Conservation (phyloP, 2,113 vertebrate species). For the Anguilla rostrata region DNA sequence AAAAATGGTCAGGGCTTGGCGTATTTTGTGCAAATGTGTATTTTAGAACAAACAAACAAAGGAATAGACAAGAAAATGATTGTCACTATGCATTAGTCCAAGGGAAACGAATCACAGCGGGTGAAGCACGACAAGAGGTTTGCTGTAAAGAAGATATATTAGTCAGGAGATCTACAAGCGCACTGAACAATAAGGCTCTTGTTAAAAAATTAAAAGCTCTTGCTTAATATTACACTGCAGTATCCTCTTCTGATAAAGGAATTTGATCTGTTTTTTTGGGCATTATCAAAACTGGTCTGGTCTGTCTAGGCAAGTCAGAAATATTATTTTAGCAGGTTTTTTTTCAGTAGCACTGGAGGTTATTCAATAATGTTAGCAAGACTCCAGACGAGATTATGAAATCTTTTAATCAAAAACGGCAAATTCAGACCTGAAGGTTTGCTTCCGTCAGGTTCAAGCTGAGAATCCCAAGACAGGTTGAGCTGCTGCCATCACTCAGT, state of each 20-base stretch:
- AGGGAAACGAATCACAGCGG: conserved; percentile 29
- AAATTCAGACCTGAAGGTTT: conserved; percentile 8
- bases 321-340: no score
- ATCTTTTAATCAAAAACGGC: background rate
- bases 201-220: conserved; percentile 15
- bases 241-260: conserved; percentile 30
- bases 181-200: conserved; percentile 13
- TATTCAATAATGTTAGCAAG: background rate
- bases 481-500: background rate
- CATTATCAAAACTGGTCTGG: background rate
- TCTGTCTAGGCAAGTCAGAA: no score
- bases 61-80: conserved; percentile 12
- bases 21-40: background rate
- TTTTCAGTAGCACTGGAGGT: background rate
- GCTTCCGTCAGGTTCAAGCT: background rate
- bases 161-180: conserved; percentile 22
- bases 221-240: conserved; percentile 2
- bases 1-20: conserved; percentile 28
- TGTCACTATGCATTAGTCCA: conserved; percentile 36
- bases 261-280: background rate
- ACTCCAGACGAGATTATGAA: background rate
- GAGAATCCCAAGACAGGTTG: background rate
- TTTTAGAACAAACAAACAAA: conserved; percentile 2
- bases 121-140: conserved; percentile 34
- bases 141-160: conserved; percentile 48